Evolutionary conservation across 2,797 vertebrate genomes (phyloP).

Genomic region (Tympanoctomys barrerae): DNA sequence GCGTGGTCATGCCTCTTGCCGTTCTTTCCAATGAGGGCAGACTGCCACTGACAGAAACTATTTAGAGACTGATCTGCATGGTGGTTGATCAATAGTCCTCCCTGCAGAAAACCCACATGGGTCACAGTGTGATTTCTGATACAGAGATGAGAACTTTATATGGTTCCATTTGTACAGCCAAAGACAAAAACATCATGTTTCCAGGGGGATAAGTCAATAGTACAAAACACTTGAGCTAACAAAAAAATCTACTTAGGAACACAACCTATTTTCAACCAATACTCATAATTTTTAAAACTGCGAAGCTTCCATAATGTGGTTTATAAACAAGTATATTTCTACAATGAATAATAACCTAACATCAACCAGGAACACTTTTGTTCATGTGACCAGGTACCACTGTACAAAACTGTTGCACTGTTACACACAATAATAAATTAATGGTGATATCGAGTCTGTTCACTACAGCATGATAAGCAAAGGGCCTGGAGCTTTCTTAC

Average conservation of each 20-base stretch:
- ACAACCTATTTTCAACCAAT: not conserved
- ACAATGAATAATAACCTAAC: not conserved
- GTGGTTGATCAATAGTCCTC: slow-evolving; percentile 95
- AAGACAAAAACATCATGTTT: not conserved
- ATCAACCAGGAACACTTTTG: not conserved
- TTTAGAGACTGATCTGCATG: slow-evolving; percentile 98
- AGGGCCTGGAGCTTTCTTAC: not conserved
- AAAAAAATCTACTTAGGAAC: not conserved
- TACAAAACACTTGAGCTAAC: not conserved
- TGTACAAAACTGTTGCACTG: not conserved
- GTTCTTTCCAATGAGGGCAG: slow-evolving; percentile 94
- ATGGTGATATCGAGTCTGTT: not conserved
- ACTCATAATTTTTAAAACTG: not conserved
- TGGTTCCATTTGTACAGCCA: not conserved
- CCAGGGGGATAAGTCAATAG: not conserved
- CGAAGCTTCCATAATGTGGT: not conserved
- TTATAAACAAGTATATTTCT: not conserved
- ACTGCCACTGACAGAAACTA: slow-evolving; percentile 99
- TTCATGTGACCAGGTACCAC: not conserved
- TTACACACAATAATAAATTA: not conserved
- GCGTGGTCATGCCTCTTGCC: slow-evolving; percentile 98
- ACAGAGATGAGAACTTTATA: not conserved
- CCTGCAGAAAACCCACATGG: slow-evolving; percentile 86
- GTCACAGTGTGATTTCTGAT: slow-evolving; percentile 11
- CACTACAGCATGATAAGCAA: not conserved